Percentiles rank a stretch among this genome's conserved stretches.
phyloP scores from a whole-genome alignment of 2,888 invertebrate genomes.

The Cephus rjabovi region DNA sequence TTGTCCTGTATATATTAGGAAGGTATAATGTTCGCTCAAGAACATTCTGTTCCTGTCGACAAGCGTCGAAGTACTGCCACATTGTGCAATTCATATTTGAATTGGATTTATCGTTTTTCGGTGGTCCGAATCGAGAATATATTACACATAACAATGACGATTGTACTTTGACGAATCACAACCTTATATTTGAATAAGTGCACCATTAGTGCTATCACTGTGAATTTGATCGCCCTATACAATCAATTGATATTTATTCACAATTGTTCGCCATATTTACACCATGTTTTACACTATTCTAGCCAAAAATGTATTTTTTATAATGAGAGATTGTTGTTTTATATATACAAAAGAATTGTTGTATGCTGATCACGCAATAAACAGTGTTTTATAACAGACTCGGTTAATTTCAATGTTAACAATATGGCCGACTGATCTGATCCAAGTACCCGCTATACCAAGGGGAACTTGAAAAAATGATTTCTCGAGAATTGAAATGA shows the following conservation, averaged over 20 bases:
- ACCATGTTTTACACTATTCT: slow-evolving; percentile 16
- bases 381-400: neutral
- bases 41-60: neutral
- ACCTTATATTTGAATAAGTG: neutral
- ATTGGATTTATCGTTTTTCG: neutral
- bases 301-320: slow-evolving; percentile 21
- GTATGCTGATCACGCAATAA: neutral
- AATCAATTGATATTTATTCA: neutral
- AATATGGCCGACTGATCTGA: neutral
- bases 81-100: neutral
- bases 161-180: neutral
- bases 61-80: neutral
- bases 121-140: neutral
- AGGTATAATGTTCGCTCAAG: neutral
- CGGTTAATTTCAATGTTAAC: neutral
- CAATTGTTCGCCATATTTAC: slow-evolving; percentile 1
- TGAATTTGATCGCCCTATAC: neutral
- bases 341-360: slow-evolving; percentile 4
- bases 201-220: neutral
- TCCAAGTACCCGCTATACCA: neutral
- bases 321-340: slow-evolving; percentile 17
- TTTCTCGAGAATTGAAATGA: neutral
- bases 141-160: neutral
- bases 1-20: neutral
- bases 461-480: neutral